A percentile compares a stretch with the other conserved stretches of the same genome.
phyloP scores from a whole-genome alignment of 23 tunicate species.

The Clavelina lepadiformis region DNA sequence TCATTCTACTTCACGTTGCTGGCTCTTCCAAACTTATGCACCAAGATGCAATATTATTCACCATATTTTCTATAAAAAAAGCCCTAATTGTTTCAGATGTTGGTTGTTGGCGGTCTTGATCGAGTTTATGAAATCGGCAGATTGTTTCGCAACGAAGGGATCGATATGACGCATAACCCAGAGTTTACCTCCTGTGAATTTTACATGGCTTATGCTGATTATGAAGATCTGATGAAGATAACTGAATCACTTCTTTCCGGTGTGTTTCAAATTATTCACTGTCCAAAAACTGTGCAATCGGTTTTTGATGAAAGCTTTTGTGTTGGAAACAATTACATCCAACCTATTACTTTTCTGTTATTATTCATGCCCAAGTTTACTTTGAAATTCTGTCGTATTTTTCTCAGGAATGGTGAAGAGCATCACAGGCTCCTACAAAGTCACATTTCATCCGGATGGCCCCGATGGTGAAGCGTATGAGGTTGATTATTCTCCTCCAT shows the following conservation, averaged over 20 bases:
- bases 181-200: slow-evolving; percentile 98
- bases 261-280: neutral
- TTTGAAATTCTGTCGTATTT: slow-evolving; percentile 13
- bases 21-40: no score
- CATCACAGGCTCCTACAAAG: slow-evolving; percentile 78
- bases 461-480: slow-evolving; percentile 87
- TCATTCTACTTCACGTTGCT: no score
- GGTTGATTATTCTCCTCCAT: slow-evolving; percentile 97
- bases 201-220: slow-evolving; percentile 99
- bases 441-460: slow-evolving; percentile 89
- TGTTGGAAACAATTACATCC: neutral
- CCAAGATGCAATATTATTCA: no score
- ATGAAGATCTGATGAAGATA: slow-evolving; percentile 84
- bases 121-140: slow-evolving; percentile 96
- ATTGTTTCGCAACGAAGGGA: slow-evolving; percentile 93
- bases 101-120: slow-evolving; percentile 96
- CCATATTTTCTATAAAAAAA: no score
- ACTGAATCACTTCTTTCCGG: slow-evolving; percentile 86
- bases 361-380: slow-evolving; percentile 46
- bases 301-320: neutral
- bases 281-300: neutral
- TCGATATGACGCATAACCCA: slow-evolving; percentile 98
- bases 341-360: slow-evolving; percentile 37
- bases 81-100: slow-evolving; percentile 79
- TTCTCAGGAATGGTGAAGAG: slow-evolving; percentile 87